Evolutionary conservation across 2,888 invertebrate species (phyloP).

Genomic region (Melanchra persicariae): DNA sequence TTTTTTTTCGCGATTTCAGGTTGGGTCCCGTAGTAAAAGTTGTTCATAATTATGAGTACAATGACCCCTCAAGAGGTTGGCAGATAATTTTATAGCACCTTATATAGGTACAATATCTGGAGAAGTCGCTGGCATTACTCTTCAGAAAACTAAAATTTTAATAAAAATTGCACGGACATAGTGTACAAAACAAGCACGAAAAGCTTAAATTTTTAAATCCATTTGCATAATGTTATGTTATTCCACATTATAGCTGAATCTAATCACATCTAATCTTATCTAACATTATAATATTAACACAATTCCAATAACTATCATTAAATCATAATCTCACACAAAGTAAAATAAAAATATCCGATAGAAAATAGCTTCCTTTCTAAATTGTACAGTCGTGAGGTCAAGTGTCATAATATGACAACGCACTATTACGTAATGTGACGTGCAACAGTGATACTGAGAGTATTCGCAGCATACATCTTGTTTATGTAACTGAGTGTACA

Average conservation of each 20-base stretch:
- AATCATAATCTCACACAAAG: neutral
- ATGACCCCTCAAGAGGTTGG: too few relatives aligned
- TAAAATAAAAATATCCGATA: slow-evolving; percentile 24
- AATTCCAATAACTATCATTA: slow-evolving; percentile 5
- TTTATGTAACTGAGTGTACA: slow-evolving; percentile 55
- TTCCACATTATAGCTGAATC: neutral
- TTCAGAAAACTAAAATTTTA: too few relatives aligned
- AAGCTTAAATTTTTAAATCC: neutral
- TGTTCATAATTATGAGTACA: too few relatives aligned
- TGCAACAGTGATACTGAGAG: slow-evolving; percentile 52
- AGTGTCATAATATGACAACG: slow-evolving; percentile 62
- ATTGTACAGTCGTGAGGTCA: slow-evolving; percentile 49
- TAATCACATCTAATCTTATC: slow-evolving; percentile 4
- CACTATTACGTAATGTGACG: slow-evolving; percentile 43
- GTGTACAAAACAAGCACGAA: too few relatives aligned
- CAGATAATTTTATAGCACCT: too few relatives aligned
- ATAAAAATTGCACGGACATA: too few relatives aligned
- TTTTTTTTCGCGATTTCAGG: too few relatives aligned
- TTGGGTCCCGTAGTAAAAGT: too few relatives aligned
- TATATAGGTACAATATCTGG: too few relatives aligned
- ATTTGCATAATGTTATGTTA: slow-evolving; percentile 6
- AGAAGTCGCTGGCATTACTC: too few relatives aligned
- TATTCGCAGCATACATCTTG: slow-evolving; percentile 23
- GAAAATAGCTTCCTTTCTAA: slow-evolving; percentile 55
- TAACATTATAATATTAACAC: slow-evolving; percentile 25